Conservation (phyloP, 2,797 vertebrate genomes). For the Malurus leucopterus region DNA sequence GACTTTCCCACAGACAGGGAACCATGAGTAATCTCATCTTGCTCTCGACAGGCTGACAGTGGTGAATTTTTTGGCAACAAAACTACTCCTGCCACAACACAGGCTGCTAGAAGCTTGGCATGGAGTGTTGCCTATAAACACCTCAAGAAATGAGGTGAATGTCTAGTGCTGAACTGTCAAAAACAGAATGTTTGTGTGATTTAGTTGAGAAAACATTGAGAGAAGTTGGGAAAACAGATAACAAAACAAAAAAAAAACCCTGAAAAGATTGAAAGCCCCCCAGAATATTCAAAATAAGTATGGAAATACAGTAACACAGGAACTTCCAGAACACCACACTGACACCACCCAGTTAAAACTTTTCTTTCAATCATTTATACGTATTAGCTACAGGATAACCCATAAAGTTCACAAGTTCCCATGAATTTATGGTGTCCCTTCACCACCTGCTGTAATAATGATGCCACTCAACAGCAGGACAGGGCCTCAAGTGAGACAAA, state of each 20-base stretch:
- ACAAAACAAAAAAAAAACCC: neutral
- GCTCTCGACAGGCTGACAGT: neutral
- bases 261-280: neutral
- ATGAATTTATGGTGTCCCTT: neutral
- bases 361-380: neutral
- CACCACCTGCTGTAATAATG: neutral
- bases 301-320: neutral
- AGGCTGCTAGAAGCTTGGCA: neutral
- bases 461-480: neutral
- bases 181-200: neutral
- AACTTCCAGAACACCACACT: neutral
- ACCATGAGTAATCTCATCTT: neutral
- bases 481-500: neutral
- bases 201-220: neutral
- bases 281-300: neutral
- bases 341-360: neutral
- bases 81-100: neutral
- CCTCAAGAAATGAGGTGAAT: neutral
- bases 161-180: neutral
- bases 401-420: neutral
- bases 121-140: neutral
- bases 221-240: neutral
- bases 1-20: neutral
- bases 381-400: neutral
- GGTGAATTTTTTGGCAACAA: neutral